Base-by-base conservation (phyloP, 2,113 vertebrate genomes). In the Scopus umbretta region DNA sequence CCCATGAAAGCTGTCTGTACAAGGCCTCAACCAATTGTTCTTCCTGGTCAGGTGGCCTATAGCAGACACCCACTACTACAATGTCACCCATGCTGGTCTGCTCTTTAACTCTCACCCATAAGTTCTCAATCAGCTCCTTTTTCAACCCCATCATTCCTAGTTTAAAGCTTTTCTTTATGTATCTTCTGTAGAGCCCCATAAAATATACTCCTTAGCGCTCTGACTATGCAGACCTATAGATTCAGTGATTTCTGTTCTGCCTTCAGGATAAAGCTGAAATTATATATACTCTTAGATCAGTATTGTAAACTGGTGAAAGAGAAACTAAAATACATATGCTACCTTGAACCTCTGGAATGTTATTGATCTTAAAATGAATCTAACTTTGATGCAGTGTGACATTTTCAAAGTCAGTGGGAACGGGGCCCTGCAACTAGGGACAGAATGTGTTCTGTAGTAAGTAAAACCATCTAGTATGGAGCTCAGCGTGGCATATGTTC, bases 341-440 rank as follows among this genome's bases (percentile, higher is more conserved):
- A 43, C 34, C 18, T 34, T 80, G 86, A 94, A 76, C 45, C 40
- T 84, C 80, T 75, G 40, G 73, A 61, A 36, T 42, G 14, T 65
- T 97, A 96, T 81, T 88, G 89, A 90, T 96, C 89, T 94, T 94
- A 81, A 96, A 91, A 95, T 63, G 43, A 85, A 95, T 92, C 79
- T 90, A 86, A 71, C 86, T 95, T 95, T 94, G 93, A 94, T 93
- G 91, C 61, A 92, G 68, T 88, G 38, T 95, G 97, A 84, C 92
- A 94, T 96, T 96, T 96, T 95, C 80, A 96, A 87, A 91, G 90
- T 90, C 86, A 88, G 34, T 76, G 66, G 81, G 70, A 92, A 75
- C 53, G 36, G 50, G 40, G 21, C 3, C 9, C 34, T 59, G 43
- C 56, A 67, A 47, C 38, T 30, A 25, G 49, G 61, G 76, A 88